These are phyloP conservation scores for Stramonita haemastoma DNA, from an alignment of 2,888 invertebrate species.

Conservation along the genomic window DNA sequence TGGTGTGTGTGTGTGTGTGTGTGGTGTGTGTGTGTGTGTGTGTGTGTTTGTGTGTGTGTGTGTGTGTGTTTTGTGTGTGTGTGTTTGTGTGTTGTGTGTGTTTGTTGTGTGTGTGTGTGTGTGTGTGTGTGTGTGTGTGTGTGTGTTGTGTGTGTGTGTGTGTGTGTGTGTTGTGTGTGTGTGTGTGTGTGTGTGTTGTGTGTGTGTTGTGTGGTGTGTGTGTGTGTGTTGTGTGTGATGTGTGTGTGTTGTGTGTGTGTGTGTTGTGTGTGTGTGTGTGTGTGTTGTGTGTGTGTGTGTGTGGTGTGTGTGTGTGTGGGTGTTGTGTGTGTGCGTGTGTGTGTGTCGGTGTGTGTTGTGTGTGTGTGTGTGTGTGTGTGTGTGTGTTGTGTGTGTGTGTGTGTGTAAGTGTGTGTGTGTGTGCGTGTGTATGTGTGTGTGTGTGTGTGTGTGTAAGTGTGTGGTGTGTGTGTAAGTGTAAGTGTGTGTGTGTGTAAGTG, in stretches of 20 bases:
- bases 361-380: slow-evolving; percentile 20
- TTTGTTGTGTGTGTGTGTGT: neutral
- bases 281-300: neutral
- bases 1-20: no score
- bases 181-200: neutral
- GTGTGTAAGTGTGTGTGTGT: neutral
- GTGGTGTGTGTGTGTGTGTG: no score
- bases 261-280: neutral
- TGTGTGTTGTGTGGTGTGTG: slow-evolving; percentile 8
- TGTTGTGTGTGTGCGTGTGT: neutral
- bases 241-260: slow-evolving; percentile 7
- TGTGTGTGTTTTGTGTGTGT: no score
- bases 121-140: slow-evolving; percentile 10
- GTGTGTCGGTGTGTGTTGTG: neutral
- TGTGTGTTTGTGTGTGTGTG: no score
- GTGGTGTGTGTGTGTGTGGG: neutral
- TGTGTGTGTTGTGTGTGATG: slow-evolving; percentile 23
- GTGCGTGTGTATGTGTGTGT: neutral
- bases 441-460: neutral
- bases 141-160: slow-evolving; percentile 16
- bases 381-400: neutral
- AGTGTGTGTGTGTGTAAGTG: neutral
- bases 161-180: neutral
- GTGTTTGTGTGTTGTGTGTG: no score
- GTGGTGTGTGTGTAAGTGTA: neutral